Percentiles rank a stretch among this genome's conserved stretches.
phyloP scores from a whole-genome alignment of 1,140 invertebrate species.

The Phortica variegata region DNA sequence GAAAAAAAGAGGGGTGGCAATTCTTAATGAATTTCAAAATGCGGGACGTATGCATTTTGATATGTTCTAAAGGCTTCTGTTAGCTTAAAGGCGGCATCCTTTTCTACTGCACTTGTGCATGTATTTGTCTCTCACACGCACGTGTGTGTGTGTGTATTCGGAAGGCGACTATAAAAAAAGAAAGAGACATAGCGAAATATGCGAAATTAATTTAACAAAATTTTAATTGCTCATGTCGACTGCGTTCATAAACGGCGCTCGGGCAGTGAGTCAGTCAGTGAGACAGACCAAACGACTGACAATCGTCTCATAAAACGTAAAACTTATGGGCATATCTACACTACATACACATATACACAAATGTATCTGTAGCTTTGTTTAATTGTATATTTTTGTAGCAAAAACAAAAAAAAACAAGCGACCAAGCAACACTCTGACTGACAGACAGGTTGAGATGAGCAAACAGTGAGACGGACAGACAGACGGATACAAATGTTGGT shows the following conservation, averaged over 20 bases:
- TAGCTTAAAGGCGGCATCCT: background rate
- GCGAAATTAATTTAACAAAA: slow-evolving; percentile 52
- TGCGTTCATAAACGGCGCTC: slow-evolving; percentile 30
- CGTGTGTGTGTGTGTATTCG: background rate
- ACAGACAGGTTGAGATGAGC: too few relatives aligned
- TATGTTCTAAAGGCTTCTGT: too few relatives aligned
- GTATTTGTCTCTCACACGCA: slow-evolving; percentile 7
- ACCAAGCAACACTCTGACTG: too few relatives aligned
- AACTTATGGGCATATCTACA: too few relatives aligned
- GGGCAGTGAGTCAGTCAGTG: slow-evolving; percentile 9
- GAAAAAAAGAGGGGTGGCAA: slow-evolving; percentile 20
- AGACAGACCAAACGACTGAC: too few relatives aligned
- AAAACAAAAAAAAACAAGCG: too few relatives aligned
- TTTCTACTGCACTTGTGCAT: slow-evolving; percentile 10
- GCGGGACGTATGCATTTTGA: slow-evolving; percentile 27
- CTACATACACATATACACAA: too few relatives aligned
- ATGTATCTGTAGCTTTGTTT: too few relatives aligned
- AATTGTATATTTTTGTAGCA: too few relatives aligned
- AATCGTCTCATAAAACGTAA: too few relatives aligned
- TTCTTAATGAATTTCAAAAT: slow-evolving; percentile 49
- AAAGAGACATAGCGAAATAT: slow-evolving; percentile 18
- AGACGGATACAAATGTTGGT: too few relatives aligned
- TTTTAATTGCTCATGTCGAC: slow-evolving; percentile 54
- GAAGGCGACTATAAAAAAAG: background rate
- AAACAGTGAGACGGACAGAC: too few relatives aligned